Evolutionary conservation across 2,888 invertebrate species (phyloP), one percentile per base, ranked within the genome.

Genomic region (Polydrusus cervinus): DNA sequence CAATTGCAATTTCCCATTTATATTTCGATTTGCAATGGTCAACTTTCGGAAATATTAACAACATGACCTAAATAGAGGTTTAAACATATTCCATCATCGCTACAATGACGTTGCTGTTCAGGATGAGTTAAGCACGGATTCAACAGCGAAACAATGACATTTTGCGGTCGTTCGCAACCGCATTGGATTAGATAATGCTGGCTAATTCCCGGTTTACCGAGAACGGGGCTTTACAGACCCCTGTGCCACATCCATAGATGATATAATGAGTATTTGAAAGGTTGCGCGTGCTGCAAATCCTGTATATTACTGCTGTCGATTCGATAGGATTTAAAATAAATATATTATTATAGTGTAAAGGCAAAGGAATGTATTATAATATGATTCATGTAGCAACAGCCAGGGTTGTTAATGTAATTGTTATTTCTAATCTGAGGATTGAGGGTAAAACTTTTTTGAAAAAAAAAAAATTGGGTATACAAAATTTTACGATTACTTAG

Each of bases 61-160:
- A 49, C 18, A 20, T 20, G 51, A 51, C 51, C 51, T 51, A 20
- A 51, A 51, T 51, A 51, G 1, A 20, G 51, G 51, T 9, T 20
- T 51, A 51, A 8, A 51, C 20, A 11, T 20, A 51, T 18, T 51
- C 6, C 5, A 47, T 47, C 16, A 47, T 47, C 7, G 6, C 51
- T 20, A 51, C 51, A 51, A 18, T 11, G 18, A 20, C 51, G 20
- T 11, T 11, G 51, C 51, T 53, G 25, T 53, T n/a, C 13, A n/a
- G 53, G 53, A 53, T 53, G 53, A 53, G 53, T 53, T 53, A 53
- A 53, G 53, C 53, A 53, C 53, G 30, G 53, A 53, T 53, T 53
- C 53, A 53, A 53, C 25, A 30, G 53, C 65, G 25, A 65, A 65
- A 65, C 65, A 65, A 65, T 65, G 65, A 65, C 65, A 30, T 65